Evolutionary conservation across 2,113 vertebrate species (phyloP).

Genomic region (Trochalopteron elliotii): DNA sequence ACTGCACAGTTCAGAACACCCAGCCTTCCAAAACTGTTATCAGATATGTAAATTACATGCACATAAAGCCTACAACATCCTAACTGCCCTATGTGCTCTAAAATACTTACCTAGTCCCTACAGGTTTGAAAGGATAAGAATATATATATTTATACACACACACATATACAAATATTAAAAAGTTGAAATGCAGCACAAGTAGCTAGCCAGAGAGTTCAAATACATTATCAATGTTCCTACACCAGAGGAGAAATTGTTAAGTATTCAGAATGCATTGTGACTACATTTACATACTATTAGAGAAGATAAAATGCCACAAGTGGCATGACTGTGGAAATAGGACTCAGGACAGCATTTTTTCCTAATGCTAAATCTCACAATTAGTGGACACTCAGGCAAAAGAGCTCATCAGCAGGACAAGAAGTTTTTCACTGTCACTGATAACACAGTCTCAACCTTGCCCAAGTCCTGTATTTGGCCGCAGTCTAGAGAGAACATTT

Average conservation of each 20-base stretch:
- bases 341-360: not conserved
- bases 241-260: not conserved
- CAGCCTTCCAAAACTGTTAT: not conserved
- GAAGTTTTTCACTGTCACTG: fast-evolving
- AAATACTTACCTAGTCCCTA: not conserved
- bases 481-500: not conserved
- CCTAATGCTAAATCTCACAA: not conserved
- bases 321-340: not conserved
- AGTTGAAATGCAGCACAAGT: not conserved
- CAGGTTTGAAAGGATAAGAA: not conserved
- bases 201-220: not conserved
- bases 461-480: not conserved
- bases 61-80: not conserved
- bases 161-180: not conserved
- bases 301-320: not conserved
- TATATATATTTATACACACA: not conserved
- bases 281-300: not conserved
- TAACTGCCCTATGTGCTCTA: not conserved
- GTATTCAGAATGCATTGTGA: not conserved
- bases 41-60: not conserved
- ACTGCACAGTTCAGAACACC: not conserved
- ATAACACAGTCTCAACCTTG: not conserved
- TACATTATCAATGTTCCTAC: not conserved
- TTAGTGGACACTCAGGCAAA: not conserved
- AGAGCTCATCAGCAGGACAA: not conserved